Conservation (phyloP, 2,113 vertebrate species). For the Sander lucioperca region DNA sequence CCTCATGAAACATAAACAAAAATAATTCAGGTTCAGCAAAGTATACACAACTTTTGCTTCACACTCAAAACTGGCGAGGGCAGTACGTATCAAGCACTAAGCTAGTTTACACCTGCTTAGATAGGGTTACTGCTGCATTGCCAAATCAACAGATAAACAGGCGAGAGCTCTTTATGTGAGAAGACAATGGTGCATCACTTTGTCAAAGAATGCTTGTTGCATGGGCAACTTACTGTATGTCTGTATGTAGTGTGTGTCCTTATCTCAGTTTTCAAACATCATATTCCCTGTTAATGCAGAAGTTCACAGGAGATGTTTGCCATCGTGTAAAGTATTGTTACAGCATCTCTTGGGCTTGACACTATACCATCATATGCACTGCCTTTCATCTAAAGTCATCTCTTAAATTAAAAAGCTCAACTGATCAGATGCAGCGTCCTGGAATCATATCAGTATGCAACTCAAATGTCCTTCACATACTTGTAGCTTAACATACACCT, state of each 20-base stretch:
- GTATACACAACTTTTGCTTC: background rate
- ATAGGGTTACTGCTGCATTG: background rate
- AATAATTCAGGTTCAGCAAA: background rate
- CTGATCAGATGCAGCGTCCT: constrained; percentile 25
- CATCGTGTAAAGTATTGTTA: constrained; percentile 5
- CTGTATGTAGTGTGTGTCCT: background rate
- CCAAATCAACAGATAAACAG: background rate
- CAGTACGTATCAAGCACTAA: background rate
- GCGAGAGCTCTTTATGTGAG: background rate
- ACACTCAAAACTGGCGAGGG: background rate
- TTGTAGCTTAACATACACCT: constrained; percentile 13
- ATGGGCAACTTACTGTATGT: constrained; percentile 1
- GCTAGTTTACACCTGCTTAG: too few relatives aligned
- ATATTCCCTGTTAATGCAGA: background rate
- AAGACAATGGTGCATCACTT: background rate
- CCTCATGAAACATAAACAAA: background rate
- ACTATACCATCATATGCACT: background rate
- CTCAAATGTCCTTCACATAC: constrained; percentile 27
- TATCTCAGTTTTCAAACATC: constrained; percentile 24
- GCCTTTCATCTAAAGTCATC: constrained; percentile 33
- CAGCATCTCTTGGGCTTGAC: background rate
- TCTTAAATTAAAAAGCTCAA: constrained; percentile 21
- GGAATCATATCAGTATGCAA: constrained; percentile 23
- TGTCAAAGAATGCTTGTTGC: constrained; percentile 6
- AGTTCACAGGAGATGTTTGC: constrained; percentile 27